Percentiles rank a stretch among this genome's conserved stretches.
Conservation (phyloP, 2,888 invertebrate genomes). For the Drosophila macrospina region DNA sequence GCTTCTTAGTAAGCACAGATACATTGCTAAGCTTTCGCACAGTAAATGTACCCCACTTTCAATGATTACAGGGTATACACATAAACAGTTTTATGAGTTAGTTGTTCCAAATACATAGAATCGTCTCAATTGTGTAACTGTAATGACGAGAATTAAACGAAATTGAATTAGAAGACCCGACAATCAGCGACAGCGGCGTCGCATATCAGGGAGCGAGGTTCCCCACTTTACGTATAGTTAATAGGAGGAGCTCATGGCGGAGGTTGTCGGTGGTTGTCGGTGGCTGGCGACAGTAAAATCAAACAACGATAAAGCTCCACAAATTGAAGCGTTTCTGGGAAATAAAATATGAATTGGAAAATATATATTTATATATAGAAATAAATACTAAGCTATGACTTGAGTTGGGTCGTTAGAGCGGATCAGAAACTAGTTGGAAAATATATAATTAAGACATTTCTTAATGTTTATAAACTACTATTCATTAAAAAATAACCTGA, state of each 20-base stretch:
- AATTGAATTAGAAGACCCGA: slow-evolving; percentile 53
- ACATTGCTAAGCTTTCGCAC: too few relatives aligned
- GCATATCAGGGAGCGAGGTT: slow-evolving; percentile 9
- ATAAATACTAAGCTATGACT: background rate
- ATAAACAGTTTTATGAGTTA: slow-evolving; percentile 34
- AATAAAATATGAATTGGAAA: slow-evolving; percentile 11
- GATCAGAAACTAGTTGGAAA: background rate
- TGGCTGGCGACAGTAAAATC: slow-evolving; percentile 67
- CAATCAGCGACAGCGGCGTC: slow-evolving; percentile 41
- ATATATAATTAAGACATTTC: slow-evolving; percentile 17
- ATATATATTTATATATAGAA: slow-evolving; percentile 12
- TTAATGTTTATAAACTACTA: too few relatives aligned
- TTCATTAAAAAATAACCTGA: slow-evolving; percentile 8
- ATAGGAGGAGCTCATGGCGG: slow-evolving; percentile 42
- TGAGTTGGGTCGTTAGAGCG: background rate
- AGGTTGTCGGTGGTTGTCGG: slow-evolving; percentile 51
- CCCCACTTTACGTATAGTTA: slow-evolving; percentile 16
- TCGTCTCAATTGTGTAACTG: slow-evolving; percentile 42
- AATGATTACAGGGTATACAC: slow-evolving; percentile 11
- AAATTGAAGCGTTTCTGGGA: slow-evolving; percentile 52
- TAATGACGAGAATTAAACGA: slow-evolving; percentile 36
- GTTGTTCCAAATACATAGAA: slow-evolving; percentile 37
- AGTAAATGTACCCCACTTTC: too few relatives aligned
- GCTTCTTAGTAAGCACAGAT: too few relatives aligned
- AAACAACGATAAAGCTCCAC: slow-evolving; percentile 57